phyloP scores from a whole-genome alignment of 1,140 invertebrate genomes.

The Diploscapter pachys region DNA sequence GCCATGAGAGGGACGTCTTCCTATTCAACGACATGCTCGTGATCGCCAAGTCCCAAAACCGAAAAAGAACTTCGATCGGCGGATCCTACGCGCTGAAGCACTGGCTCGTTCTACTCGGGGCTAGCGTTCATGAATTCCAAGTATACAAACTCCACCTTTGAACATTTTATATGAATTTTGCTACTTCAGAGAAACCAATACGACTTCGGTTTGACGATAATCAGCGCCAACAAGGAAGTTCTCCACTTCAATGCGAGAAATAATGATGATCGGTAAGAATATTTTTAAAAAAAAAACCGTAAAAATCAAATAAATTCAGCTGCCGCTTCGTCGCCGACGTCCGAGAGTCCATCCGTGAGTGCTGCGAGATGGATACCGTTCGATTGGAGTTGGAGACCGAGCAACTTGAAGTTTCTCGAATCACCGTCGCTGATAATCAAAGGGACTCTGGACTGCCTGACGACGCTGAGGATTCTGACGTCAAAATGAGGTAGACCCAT shows the following conservation, averaged over 20 bases:
- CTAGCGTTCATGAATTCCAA: constrained; percentile 44
- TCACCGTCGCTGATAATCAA: constrained; percentile 34
- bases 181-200: constrained; percentile 28
- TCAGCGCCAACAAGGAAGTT: constrained; percentile 24
- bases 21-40: constrained; percentile 97
- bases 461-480: background rate
- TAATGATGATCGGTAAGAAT: constrained; percentile 46
- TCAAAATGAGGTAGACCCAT: too few relatives aligned
- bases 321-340: constrained; percentile 52
- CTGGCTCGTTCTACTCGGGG: constrained; percentile 42
- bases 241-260: constrained; percentile 56
- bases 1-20: constrained; percentile 96
- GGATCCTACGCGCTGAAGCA: constrained; percentile 44
- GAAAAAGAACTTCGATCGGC: constrained; percentile 27
- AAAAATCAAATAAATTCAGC: constrained; percentile 13
- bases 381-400: constrained; percentile 54
- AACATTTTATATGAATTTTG: too few relatives aligned
- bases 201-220: constrained; percentile 36
- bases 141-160: background rate
- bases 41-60: constrained; percentile 64
- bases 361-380: constrained; percentile 54
- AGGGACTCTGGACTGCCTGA: constrained; percentile 48
- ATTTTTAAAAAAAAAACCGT: constrained; percentile 21
- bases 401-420: constrained; percentile 31
- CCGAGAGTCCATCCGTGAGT: constrained; percentile 51